Base-by-base conservation (phyloP, 2,113 vertebrate species). In the Ctenodactylus gundi region DNA sequence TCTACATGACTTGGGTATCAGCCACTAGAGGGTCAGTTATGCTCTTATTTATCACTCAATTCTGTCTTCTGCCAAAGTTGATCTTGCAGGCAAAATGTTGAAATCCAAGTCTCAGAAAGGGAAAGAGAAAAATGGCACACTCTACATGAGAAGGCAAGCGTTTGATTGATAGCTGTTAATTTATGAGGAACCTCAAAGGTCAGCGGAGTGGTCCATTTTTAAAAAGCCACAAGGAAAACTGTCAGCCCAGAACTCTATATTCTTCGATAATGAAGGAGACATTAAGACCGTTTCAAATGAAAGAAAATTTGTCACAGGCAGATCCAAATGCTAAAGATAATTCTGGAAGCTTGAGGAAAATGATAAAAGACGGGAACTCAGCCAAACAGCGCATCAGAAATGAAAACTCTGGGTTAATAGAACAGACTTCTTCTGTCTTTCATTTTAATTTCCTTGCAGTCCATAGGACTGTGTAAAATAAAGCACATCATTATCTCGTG, bases 21-120 rank as follows among this genome's bases (percentile, higher is more conserved):
- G 53, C 85, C 55, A 55, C 76, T 82, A 78, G 67, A 58, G 82
- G 25, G 53, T 80, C 4, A 83, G 44, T 64, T 80, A 39, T 41
- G 25, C 6, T 93, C 39, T 6, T 17, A 92, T 58, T 87, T 85
- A 41, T 57, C 95, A 91, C 58, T 64, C 81, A 21, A 14, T 85
- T 95, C 70, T 76, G 92, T 95, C 95, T 88, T 53, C 77, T 90
- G 58, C 85, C n/a, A 73, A 94, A 92, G 81, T 21, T 96, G 92
- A 55, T 90, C 78, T 77, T 41, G n/a, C 73, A 95, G n/a, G 67
- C 55, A 94, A 95, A 90, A 92, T 91, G 67, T 85, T 85, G 94
- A 95, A 92, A 68, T 44, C 44, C 77, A 72, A 91, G 41, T 64
- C 4, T n/a, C n/a, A 75, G n/a, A 81, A 60, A 21, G 64, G 44